These are phyloP conservation scores for Tetragonisca angustula DNA, from an alignment of 2,888 invertebrate species.

Conservation along the genomic window DNA sequence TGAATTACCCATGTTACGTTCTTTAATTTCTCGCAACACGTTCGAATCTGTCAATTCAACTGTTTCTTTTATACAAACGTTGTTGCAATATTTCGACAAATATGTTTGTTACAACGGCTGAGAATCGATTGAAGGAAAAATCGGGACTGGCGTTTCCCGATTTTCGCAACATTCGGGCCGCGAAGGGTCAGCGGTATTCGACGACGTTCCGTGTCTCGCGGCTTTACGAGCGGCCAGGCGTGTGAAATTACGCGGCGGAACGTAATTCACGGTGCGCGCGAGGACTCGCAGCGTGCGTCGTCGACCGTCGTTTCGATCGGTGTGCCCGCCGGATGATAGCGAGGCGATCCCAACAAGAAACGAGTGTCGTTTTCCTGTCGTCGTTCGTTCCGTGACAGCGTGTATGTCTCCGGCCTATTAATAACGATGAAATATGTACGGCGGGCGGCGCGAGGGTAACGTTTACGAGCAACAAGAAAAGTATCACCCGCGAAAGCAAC, in stretches of 20 bases:
- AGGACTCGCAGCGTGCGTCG: no score
- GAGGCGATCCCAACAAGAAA: neutral
- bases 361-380: neutral
- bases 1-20: no score
- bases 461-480: slow-evolving; percentile 53
- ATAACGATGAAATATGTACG: slow-evolving; percentile 59
- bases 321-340: neutral
- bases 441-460: slow-evolving; percentile 25
- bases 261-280: neutral
- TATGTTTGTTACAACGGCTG: no score
- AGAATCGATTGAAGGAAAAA: no score
- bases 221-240: slow-evolving; percentile 37
- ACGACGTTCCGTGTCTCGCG: slow-evolving; percentile 22
- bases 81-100: no score
- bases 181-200: neutral
- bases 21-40: no score
- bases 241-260: slow-evolving; percentile 32
- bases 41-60: no score
- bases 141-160: no score
- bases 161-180: no score
- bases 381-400: neutral
- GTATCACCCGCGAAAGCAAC: slow-evolving; percentile 56
- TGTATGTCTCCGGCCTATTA: slow-evolving; percentile 55
- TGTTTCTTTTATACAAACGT: no score
- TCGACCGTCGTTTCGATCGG: neutral